A percentile compares a stretch with the other conserved stretches of the same genome.
Evolutionary conservation across 2,888 invertebrate genomes (phyloP).

Genomic region (Esperia sulphurella): DNA sequence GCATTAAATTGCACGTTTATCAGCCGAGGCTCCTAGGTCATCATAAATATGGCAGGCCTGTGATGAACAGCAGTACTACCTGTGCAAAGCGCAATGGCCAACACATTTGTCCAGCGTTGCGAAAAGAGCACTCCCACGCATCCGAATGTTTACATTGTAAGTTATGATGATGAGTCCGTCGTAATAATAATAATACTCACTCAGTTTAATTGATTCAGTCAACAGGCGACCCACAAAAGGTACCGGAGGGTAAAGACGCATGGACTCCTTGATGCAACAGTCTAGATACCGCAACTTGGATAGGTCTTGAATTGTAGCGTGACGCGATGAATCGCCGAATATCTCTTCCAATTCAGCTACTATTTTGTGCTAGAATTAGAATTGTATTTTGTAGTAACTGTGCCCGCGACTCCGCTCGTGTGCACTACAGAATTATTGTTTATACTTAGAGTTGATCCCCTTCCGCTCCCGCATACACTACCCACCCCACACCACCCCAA

Average conservation of each 20-base stretch:
- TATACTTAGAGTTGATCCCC: too few relatives aligned
- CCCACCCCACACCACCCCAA: too few relatives aligned
- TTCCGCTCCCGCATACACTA: too few relatives aligned
- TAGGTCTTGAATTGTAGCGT: slow-evolving; percentile 80
- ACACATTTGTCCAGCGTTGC: too few relatives aligned
- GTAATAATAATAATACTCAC: slow-evolving; percentile 43
- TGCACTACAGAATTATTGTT: too few relatives aligned
- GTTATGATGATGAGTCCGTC: neutral
- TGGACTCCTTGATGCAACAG: slow-evolving; percentile 83
- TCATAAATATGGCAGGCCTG: neutral
- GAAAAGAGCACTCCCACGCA: too few relatives aligned
- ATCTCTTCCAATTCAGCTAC: slow-evolving; percentile 80
- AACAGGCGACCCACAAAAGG: slow-evolving; percentile 81
- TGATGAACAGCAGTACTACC: neutral
- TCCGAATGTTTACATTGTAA: neutral
- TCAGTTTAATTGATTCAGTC: slow-evolving; percentile 76
- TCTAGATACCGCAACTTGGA: slow-evolving; percentile 83
- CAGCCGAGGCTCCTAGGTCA: too few relatives aligned
- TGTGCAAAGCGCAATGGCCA: too few relatives aligned
- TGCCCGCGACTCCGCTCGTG: too few relatives aligned
- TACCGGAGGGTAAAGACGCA: slow-evolving; percentile 83
- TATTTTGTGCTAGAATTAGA: slow-evolving; percentile 76
- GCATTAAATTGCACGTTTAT: too few relatives aligned
- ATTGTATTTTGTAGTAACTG: too few relatives aligned
- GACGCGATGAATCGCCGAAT: slow-evolving; percentile 80